Conservation (phyloP, 2,797 vertebrate genomes). For the Tauraco hartlaubi region DNA sequence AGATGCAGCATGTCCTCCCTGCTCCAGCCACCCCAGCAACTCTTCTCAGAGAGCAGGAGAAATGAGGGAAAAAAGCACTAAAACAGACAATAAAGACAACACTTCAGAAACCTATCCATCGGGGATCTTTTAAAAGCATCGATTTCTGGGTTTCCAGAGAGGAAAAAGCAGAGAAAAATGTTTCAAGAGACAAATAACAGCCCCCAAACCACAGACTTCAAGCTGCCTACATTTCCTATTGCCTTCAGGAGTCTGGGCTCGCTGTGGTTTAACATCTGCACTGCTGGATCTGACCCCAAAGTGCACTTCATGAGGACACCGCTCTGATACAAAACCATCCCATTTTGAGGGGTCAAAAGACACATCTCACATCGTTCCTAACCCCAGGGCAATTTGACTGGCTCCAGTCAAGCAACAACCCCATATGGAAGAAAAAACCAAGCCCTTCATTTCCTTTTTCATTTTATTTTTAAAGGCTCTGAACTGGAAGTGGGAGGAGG, state of each 20-base stretch:
- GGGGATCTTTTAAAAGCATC: slow-evolving; percentile 50
- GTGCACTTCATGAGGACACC: not conserved
- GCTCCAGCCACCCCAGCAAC: not conserved
- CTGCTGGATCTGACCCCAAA: not conserved
- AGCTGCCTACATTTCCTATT: not conserved
- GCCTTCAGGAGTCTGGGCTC: not conserved
- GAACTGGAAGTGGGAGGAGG: not conserved
- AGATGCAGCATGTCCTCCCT: not conserved
- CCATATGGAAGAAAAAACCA: rapidly evolving
- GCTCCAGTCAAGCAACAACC: not conserved
- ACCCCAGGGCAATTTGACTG: rapidly evolving
- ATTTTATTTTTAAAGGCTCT: not conserved
- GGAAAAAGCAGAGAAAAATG: slow-evolving; percentile 26
- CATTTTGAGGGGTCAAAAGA: not conserved
- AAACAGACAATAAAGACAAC: slow-evolving; percentile 37
- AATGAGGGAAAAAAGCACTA: not conserved
- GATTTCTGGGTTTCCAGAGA: slow-evolving; percentile 37
- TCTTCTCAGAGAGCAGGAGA: not conserved
- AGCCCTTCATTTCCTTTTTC: not conserved
- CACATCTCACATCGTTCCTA: not conserved
- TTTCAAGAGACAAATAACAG: slow-evolving; percentile 13
- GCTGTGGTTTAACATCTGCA: not conserved
- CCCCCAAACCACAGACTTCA: not conserved
- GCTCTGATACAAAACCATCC: rapidly evolving
- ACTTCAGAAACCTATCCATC: not conserved